These are phyloP conservation scores for Helarctos malayanus DNA, from an alignment of 2,797 vertebrate genomes.

Conservation along the genomic window DNA sequence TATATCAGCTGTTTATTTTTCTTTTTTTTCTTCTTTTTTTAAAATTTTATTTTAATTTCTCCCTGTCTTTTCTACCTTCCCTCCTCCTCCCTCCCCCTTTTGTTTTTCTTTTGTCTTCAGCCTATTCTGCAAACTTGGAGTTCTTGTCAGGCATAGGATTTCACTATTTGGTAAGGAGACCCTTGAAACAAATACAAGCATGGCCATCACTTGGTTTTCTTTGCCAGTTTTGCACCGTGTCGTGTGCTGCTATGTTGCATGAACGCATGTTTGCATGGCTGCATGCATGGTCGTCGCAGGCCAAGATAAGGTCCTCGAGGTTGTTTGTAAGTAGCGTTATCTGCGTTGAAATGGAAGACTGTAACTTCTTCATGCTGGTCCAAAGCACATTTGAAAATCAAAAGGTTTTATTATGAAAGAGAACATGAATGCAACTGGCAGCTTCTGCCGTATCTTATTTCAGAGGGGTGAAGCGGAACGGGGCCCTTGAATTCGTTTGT, in stretches of 20 bases:
- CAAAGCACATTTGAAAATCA: slow-evolving; percentile 33
- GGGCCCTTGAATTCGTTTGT: background rate
- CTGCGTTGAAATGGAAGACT: background rate
- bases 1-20: slow-evolving; percentile 90
- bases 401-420: background rate
- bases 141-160: slow-evolving; percentile 96
- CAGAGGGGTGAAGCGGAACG: background rate
- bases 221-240: slow-evolving; percentile 87
- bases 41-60: slow-evolving; percentile 59
- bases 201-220: slow-evolving; percentile 89
- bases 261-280: slow-evolving; percentile 88
- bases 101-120: slow-evolving; percentile 91
- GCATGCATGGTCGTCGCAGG: slow-evolving; percentile 85
- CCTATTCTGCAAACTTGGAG: slow-evolving; percentile 94
- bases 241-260: slow-evolving; percentile 86
- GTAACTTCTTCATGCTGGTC: background rate
- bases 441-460: background rate
- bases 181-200: slow-evolving; percentile 88
- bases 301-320: slow-evolving; percentile 73
- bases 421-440: background rate
- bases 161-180: slow-evolving; percentile 94
- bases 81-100: slow-evolving; percentile 78
- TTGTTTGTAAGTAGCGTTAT: slow-evolving; percentile 61
- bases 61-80: slow-evolving; percentile 75
- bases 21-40: slow-evolving; percentile 79